phyloP scores from a whole-genome alignment of 2,113 vertebrate species.

The Labrus mixtus region DNA sequence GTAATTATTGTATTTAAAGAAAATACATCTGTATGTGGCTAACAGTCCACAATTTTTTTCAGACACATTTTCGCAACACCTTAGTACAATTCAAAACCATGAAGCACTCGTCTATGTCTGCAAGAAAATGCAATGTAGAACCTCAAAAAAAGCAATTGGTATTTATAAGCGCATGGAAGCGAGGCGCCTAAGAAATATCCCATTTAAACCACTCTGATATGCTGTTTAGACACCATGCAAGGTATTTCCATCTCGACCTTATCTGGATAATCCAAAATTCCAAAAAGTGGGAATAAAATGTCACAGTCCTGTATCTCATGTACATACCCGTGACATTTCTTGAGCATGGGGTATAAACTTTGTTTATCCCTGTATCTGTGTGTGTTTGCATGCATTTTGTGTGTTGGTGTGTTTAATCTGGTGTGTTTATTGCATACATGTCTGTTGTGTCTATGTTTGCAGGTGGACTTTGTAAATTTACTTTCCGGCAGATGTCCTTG shows the following conservation, averaged over 20 bases:
- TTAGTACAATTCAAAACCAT: background rate
- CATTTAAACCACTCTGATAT: slow-evolving; percentile 64
- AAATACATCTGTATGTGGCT: too few relatives aligned
- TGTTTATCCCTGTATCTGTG: slow-evolving; percentile 39
- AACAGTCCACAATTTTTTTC: too few relatives aligned
- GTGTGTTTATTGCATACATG: slow-evolving; percentile 3
- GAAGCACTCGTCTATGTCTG: background rate
- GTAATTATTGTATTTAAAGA: too few relatives aligned
- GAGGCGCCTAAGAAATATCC: slow-evolving; percentile 40
- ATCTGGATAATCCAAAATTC: slow-evolving; percentile 68
- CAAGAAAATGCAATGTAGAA: slow-evolving; percentile 19
- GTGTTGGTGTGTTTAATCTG: background rate
- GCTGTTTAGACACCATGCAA: slow-evolving; percentile 59
- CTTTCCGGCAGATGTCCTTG: slow-evolving; percentile 57
- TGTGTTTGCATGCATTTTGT: slow-evolving; percentile 13
- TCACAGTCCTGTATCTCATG: slow-evolving; percentile 64
- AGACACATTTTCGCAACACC: background rate
- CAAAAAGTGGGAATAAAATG: slow-evolving; percentile 74
- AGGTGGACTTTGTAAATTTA: slow-evolving; percentile 36
- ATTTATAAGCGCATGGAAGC: slow-evolving; percentile 50
- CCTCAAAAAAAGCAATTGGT: slow-evolving; percentile 28
- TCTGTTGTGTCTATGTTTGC: background rate
- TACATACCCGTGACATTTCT: slow-evolving; percentile 72
- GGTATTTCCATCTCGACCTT: slow-evolving; percentile 54
- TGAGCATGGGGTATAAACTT: slow-evolving; percentile 51